Evolutionary conservation across 2,888 invertebrate species (phyloP), one percentile per base, ranked within the genome.

Genomic region (Acleris laterana): DNA sequence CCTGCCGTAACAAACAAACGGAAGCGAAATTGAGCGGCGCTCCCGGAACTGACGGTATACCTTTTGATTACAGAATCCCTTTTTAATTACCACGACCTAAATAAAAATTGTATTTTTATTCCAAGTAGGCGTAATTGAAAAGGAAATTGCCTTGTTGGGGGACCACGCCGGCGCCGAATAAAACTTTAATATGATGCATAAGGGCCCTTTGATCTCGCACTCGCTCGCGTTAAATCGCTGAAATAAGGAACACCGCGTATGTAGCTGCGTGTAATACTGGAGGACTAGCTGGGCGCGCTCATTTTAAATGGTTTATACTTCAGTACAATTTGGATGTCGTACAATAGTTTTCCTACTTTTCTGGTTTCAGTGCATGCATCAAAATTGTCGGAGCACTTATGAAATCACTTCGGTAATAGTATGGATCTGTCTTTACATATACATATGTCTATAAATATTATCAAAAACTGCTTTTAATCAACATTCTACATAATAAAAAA

Each of bases 41-140:
- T 85, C 83, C 89, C 90, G 90, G 89, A 90, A 91, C 89, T 84
- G 85, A 76, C 88, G 85, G 89, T 90, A 89, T 92, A 93, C 91
- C 91, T 92, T 93, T 92, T 90, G 89, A 92, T 91, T 91, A 91
- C 89, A 87, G 87, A 90, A 92, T 91, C 92, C 92, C 91, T 89
- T 92, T 93, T 93, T 93, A 93, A 93, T 93, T 93, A 91, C 92
- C 88, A 87, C 83, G 86, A 85, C 83, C 88, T 84, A 87, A 90
- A 91, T 88, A 90, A 93, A 91, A 92, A 90, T 89, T 90, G 90
- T 90, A 88, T 92, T 92, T 81, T 91, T 90, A 89, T 90, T 89
- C 87, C 91, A 91, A 93, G 92, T 88, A 89, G 90, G 83, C 88
- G 90, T 91, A 92, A 92, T 93, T 91, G 90, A 91, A 93, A 90